Evolutionary conservation across 2,888 invertebrate genomes (phyloP).

Genomic region (Spisula subtruncata): DNA sequence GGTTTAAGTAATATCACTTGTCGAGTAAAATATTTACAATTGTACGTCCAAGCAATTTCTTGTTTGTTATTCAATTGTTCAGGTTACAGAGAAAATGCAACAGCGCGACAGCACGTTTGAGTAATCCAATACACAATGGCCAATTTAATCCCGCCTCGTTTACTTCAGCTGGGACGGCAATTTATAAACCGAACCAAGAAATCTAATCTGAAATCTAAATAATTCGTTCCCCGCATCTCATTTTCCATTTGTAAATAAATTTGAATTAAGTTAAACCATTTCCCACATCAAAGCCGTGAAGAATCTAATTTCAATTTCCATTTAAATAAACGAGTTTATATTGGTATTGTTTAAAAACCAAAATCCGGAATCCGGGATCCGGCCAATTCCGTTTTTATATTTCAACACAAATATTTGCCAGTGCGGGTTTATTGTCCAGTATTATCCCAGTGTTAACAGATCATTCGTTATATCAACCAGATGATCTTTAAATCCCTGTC

Average conservation of each 20-base stretch:
- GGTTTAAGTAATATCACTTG: neutral
- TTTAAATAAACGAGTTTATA: neutral
- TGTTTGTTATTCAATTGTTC: conserved; percentile 27
- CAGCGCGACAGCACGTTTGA: conserved; percentile 32
- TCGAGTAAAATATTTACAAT: neutral
- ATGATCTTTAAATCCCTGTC: conserved; percentile 14
- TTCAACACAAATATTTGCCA: conserved; percentile 23
- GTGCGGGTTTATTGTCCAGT: neutral
- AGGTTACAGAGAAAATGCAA: conserved; percentile 27
- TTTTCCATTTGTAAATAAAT: conserved; percentile 41
- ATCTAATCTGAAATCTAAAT: conserved; percentile 31
- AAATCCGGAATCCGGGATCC: conserved; percentile 15
- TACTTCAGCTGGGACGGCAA: neutral
- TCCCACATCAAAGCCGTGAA: conserved; percentile 12
- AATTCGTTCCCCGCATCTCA: neutral
- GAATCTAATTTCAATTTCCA: conserved; percentile 22
- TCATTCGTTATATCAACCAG: neutral
- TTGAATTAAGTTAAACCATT: conserved; percentile 23
- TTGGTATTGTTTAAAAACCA: conserved; percentile 6
- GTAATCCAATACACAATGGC: conserved; percentile 34
- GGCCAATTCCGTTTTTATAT: neutral
- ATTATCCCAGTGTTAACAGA: conserved; percentile 27
- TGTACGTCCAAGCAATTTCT: neutral
- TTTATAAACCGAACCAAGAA: conserved; percentile 31
- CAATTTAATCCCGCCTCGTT: conserved; percentile 21